phyloP scores from a whole-genome alignment of 37 sponge, comb jelly and placozoan genomes.

The Cladorhizidae sp. region DNA sequence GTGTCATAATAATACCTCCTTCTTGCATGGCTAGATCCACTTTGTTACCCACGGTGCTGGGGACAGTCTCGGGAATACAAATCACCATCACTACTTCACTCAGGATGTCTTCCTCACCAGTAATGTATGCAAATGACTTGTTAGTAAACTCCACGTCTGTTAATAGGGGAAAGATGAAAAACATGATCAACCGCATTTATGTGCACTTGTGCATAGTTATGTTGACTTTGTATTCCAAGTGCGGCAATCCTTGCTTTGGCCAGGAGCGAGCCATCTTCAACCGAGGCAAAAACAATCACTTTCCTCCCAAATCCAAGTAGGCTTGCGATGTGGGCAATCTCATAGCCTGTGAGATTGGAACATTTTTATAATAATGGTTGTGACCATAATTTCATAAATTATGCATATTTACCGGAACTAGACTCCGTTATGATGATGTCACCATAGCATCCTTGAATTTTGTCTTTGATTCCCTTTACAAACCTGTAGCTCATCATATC shows the following conservation, averaged over 20 bases:
- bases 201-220: neutral
- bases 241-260: slow-evolving; percentile 4
- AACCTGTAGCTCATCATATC: slow-evolving; percentile 41
- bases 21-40: slow-evolving; percentile 67
- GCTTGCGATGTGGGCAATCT: slow-evolving; percentile 12
- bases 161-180: neutral
- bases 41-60: slow-evolving; percentile 30
- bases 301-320: slow-evolving; percentile 4
- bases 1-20: slow-evolving; percentile 17
- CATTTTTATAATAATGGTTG: no score
- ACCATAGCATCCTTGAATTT: neutral
- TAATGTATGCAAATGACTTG: slow-evolving; percentile 23
- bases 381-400: no score
- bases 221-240: slow-evolving; percentile 43
- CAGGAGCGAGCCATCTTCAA: neutral
- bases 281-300: neutral
- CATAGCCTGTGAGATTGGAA: slow-evolving; percentile 12
- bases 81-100: slow-evolving; percentile 24
- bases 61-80: slow-evolving; percentile 37
- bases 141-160: slow-evolving; percentile 53
- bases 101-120: neutral
- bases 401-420: neutral
- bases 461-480: slow-evolving; percentile 5
- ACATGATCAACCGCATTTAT: neutral
- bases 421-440: neutral